These are phyloP conservation scores for Anabas testudineus DNA, from an alignment of 2,797 vertebrate genomes.

Conservation along the genomic window DNA sequence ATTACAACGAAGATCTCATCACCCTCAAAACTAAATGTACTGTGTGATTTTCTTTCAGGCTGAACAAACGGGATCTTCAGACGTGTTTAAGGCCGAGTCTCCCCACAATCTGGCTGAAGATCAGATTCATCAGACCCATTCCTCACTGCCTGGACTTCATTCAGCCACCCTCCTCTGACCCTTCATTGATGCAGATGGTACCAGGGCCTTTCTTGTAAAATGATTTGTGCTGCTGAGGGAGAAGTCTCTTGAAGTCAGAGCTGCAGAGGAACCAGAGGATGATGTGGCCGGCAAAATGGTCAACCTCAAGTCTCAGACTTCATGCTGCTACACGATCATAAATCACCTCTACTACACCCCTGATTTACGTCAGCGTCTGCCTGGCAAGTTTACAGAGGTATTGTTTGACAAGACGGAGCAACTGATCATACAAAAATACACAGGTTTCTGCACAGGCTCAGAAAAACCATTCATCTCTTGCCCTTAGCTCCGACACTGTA, in stretches of 20 bases:
- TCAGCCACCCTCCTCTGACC: constrained; percentile 27
- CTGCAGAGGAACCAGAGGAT: constrained; percentile 22
- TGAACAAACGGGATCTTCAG: constrained; percentile 8
- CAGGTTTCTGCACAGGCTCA: constrained; percentile 19
- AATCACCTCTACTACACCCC: constrained; percentile 47
- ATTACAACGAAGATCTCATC: constrained; percentile 4
- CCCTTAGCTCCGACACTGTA: background rate
- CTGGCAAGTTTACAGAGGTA: constrained; percentile 4
- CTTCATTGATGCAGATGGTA: constrained; percentile 20
- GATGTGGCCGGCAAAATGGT: constrained; percentile 37
- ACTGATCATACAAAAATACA: background rate
- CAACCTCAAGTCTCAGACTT: constrained; percentile 25
- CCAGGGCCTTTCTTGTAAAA: constrained; percentile 37
- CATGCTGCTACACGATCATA: constrained; percentile 48
- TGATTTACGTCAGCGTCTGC: constrained; percentile 47
- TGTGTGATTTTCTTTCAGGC: constrained; percentile 21
- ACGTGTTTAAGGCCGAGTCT: background rate
- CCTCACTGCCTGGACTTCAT: constrained; percentile 21
- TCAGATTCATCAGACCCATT: constrained; percentile 11
- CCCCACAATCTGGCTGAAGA: background rate
- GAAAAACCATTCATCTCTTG: background rate
- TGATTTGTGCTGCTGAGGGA: constrained; percentile 31
- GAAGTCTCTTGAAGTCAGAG: constrained; percentile 15
- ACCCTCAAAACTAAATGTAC: constrained; percentile 15
- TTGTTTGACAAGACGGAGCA: constrained; percentile 28